Evolutionary conservation across 2,113 vertebrate species (phyloP), one percentile per base, ranked within the genome.

Genomic region (Boulengeromyrus knoepffleri): DNA sequence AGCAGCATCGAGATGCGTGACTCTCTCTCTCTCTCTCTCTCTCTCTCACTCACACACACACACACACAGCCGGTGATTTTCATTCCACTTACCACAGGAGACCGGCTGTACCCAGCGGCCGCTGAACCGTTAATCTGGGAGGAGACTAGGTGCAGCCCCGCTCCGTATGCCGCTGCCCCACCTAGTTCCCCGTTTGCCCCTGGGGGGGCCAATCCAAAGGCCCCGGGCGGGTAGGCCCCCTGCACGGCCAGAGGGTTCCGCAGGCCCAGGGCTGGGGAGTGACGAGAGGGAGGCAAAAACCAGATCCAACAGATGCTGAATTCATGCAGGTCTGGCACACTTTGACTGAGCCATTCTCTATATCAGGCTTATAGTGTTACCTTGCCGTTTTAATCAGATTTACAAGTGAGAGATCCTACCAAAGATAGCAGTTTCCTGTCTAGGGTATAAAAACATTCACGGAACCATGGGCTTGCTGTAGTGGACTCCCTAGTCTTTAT

Each of bases 121-220:
- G 95, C 93, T 0, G 96, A 95, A 50, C 97, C 97, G 0, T 97
- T 97, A 93, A 98, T 96, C 94, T 97, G 97, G 0, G 97, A 95
- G 62, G 97, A 96, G 88, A 97, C 95, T 77, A 97, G 94, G 93
- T 97, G 97, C 17, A 97, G 95, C 50, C 97, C 93, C 2, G 95
- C 92, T 0, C 94, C 94, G 0, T 97, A 97, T 94, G 3, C 74
- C 0, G 91, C 93, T 1, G 95, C 95, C 21, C 96, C 96, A 0
- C 96, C 94, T 91, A 97, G 93, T 88, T 98, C 97, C 1, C 97
- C 97, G 0, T 98, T 98, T 46, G 97, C 96, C 0, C 96, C 95
- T 0, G 97, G 94, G 70, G 97, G 97, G 0, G 97, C 96, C 91
- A 98, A 95, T 88, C 97, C 89, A 0, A 98, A 98, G 2, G 97